These are phyloP conservation scores for Tupaia tana DNA, from an alignment of 2,113 vertebrate species.

Conservation along the genomic window DNA sequence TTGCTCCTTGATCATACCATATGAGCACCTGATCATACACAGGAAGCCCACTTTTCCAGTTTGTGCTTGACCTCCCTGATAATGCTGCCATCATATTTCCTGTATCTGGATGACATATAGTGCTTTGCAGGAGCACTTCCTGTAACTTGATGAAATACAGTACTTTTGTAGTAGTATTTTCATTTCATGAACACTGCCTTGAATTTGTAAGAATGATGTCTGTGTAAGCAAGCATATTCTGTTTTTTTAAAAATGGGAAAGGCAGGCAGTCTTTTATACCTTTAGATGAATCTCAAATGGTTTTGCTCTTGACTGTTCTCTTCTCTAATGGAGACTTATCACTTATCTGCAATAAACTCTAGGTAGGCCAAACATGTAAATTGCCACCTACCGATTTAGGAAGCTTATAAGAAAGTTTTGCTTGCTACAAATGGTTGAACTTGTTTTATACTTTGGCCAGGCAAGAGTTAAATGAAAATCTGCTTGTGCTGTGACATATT, in stretches of 20 bases:
- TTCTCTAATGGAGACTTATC: background rate
- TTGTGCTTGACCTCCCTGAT: background rate
- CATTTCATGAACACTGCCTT: background rate
- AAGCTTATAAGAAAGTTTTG: background rate
- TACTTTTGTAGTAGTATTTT: background rate
- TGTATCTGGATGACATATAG: background rate
- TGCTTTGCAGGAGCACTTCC: background rate
- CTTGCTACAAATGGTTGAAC: background rate
- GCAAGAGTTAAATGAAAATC: constrained; percentile 2
- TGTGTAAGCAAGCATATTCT: background rate
- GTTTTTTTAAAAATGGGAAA: background rate
- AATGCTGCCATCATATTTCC: background rate
- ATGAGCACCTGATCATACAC: background rate
- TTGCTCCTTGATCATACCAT: background rate
- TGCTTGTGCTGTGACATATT: background rate
- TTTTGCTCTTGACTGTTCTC: background rate
- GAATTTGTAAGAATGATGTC: background rate
- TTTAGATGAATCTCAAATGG: background rate
- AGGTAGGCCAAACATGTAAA: background rate
- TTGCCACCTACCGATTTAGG: background rate
- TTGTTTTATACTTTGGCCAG: background rate
- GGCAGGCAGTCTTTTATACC: background rate
- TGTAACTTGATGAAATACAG: background rate
- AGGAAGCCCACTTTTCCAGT: background rate
- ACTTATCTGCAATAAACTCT: background rate